phyloP scores from a whole-genome alignment of 2,888 invertebrate species.

The Hirtodrosophila histrioides region DNA sequence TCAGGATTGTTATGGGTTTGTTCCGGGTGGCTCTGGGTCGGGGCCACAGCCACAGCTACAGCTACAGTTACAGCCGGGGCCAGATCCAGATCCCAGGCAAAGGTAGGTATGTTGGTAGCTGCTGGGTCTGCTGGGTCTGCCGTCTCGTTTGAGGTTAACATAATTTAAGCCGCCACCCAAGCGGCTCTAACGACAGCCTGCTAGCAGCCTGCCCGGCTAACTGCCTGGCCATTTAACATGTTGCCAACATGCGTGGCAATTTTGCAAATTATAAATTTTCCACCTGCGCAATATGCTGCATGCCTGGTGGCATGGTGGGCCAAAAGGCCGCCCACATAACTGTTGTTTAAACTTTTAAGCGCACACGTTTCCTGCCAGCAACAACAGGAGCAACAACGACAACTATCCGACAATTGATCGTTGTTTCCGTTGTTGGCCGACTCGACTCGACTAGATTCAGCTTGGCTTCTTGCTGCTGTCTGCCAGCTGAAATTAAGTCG shows the following conservation, averaged over 20 bases:
- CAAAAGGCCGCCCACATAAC: conserved; percentile 43
- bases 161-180: conserved; percentile 72
- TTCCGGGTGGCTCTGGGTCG: conserved; percentile 4
- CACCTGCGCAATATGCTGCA: conserved; percentile 78
- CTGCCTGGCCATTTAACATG: conserved; percentile 74
- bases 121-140: conserved; percentile 22
- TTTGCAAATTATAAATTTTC: conserved; percentile 83
- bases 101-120: conserved; percentile 13
- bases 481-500: conserved; percentile 69
- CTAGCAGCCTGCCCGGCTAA: conserved; percentile 34
- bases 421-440: conserved; percentile 59
- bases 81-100: not conserved
- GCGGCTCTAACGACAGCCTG: conserved; percentile 55
- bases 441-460: conserved; percentile 25
- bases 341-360: conserved; percentile 72
- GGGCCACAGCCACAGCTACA: too few species aligned
- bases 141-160: conserved; percentile 78
- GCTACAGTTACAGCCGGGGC: conserved; percentile 2
- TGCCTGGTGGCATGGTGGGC: conserved; percentile 20
- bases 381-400: conserved; percentile 38
- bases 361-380: conserved; percentile 59
- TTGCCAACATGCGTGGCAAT: conserved; percentile 78
- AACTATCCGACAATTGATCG: conserved; percentile 77
- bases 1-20: conserved; percentile 43
- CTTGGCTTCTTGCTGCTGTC: conserved; percentile 46